Evolutionary conservation across 2,113 vertebrate species (phyloP), one percentile per base, ranked within the genome.

Genomic region (Ceratotherium simum): DNA sequence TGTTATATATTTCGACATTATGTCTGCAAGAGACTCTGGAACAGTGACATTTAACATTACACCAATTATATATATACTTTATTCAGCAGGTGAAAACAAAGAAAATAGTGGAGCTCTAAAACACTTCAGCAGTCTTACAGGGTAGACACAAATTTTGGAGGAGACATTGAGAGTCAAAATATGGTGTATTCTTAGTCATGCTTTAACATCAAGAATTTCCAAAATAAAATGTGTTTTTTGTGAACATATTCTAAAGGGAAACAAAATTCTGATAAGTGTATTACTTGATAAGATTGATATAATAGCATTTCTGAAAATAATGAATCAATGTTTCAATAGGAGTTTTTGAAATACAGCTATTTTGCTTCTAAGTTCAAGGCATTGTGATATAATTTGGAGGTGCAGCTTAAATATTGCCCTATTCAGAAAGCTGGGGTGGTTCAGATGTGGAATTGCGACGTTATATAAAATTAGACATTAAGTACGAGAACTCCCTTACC

Each of bases 191-290:
- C 31, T 67, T 69, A n/a, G 4, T 88, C 17, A 60, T 79, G 20
- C 33, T 67, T 90, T 69, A 93, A n/a, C 5, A 54, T 62, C 39
- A 87, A 56, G n/a, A 93, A 95, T 81, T 93, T 80, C 11, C 25
- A 56, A 91, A 64, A 62, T 78, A 72, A 80, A 88, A n/a, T 54
- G 27, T n/a, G 10, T 20, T 39, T 81, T 90, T 36, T 46, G 18
- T 91, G 31, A 70, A 51, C 1, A 11, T 46, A 81, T 90, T 85
- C 60, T 60, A 78, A 54, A 51, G 27, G 5, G 58, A 97, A 91
- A 56, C 7, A 69, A 72, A 93, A 62, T 69, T 56, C 18, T 85
- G 17, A 3, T 60, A 91, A 82, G 7, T 69, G 1, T 1, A 31
- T 67, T 64, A 67, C 3, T 88, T 39, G 21, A 16, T 39, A 54